These are phyloP conservation scores for Nephila pilipes DNA, from an alignment of 1,140 invertebrate species.

Conservation along the genomic window DNA sequence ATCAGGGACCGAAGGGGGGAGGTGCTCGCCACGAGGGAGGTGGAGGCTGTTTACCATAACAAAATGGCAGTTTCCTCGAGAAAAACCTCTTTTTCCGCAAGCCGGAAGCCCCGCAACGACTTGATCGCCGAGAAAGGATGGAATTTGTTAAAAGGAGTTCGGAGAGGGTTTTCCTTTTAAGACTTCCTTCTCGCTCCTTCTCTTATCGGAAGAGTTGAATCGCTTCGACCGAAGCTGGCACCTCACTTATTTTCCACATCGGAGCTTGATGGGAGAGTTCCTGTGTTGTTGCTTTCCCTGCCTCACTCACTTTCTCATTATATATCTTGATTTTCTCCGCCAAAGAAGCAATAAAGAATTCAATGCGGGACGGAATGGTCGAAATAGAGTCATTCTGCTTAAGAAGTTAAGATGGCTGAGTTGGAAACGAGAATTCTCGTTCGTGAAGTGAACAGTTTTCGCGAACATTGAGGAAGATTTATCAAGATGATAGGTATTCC, in stretches of 20 bases:
- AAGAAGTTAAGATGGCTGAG: background rate
- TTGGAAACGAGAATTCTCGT: background rate
- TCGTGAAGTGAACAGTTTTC: background rate
- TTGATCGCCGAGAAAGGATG: slow-evolving; percentile 59
- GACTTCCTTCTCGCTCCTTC: slow-evolving; percentile 15
- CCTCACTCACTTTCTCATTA: background rate
- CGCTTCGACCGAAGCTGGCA: background rate
- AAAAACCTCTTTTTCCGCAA: slow-evolving; percentile 74
- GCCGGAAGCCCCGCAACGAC: slow-evolving; percentile 71
- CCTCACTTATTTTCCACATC: background rate
- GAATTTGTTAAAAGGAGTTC: slow-evolving; percentile 69
- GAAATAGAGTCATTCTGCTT: background rate
- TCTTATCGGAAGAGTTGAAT: slow-evolving; percentile 37
- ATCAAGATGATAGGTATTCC: no score
- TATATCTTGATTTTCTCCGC: background rate
- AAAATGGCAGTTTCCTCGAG: slow-evolving; percentile 76
- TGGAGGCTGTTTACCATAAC: slow-evolving; percentile 76
- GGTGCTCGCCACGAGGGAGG: background rate
- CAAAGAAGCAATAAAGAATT: background rate
- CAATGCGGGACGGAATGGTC: background rate
- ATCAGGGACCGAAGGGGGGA: slow-evolving; percentile 28
- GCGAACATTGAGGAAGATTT: background rate
- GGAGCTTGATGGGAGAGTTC: slow-evolving; percentile 14
- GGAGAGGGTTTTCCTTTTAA: slow-evolving; percentile 35
- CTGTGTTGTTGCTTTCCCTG: background rate